Base-by-base conservation (phyloP, 2,888 invertebrate species). In the Acanthosepion pharaonis region DNA sequence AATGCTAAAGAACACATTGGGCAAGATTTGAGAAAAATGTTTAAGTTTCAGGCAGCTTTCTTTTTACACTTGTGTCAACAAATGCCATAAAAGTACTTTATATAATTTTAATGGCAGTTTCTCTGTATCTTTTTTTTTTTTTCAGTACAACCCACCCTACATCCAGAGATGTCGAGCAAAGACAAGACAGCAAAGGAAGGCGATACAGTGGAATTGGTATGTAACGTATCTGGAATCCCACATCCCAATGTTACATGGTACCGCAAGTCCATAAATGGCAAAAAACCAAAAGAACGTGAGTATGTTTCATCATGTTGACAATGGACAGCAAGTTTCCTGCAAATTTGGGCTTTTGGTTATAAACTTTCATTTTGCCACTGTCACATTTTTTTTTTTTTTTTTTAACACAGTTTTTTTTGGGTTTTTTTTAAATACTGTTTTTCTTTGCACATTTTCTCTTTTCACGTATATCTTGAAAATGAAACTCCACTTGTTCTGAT, bases 191-290 rank as follows among this genome's bases (percentile, higher is more conserved):
- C 94, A 55, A 94, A 94, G 55, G 94, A 94, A 59, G 94, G 94
- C 28, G 94, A 94, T 94, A 94, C 94, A 59, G 59, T 94, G 55
- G 55, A 48, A 53, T 55, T 94, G 53, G 64, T 64, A n/a, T 94
- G 94, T 48, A 94, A 94, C 33, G 94, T 94, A 55, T 55, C 55
- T 94, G 94, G 94, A 94, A 94, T 55, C 15, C 94, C 94, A 55
- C 94, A 94, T 59, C 94, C 94, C 9, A 94, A 94, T 59, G 94
- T 94, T 28, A 94, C 94, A 48, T 94, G 94, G 94, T 94, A 94
- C 59, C 94, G 94, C 20, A 55, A 55, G 42, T 94, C 94, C 28
- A 55, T 94, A 48, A 64, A 48, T 55, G 94, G 55, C 33, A 53
- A 94, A 33, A 42, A 59, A 48, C 64, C 53, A 42, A 94, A 94